Base-by-base conservation (phyloP, 2,888 invertebrate species). In the Globia sparganii region DNA sequence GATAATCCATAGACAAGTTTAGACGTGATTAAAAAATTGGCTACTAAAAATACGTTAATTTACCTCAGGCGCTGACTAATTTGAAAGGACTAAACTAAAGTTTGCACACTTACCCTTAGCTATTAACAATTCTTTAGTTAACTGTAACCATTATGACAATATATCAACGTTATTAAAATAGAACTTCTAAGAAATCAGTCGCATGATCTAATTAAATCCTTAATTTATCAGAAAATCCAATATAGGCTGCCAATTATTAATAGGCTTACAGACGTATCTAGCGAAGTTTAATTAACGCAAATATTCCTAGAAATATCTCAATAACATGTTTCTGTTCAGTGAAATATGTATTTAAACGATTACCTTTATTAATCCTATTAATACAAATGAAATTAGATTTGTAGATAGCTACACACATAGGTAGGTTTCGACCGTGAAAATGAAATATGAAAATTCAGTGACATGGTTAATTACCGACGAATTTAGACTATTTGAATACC, bases 281-380 rank as follows among this genome's bases (percentile, higher is more conserved):
- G 1, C 13, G n/a, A 49, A 37, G n/a, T 62, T 61, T 56, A 64
- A 71, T 71, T 53, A 65, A 46, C 28, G 28, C 15, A 15, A 64
- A 59, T 40, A 49, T 85, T 81, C 69, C 18, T 5, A 85, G 75
- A 70, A 85, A 75, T 67, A 8, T 34, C 9, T n/a, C 25, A 70
- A 81, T 66, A 43, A 58, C 46, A 46, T 64, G 15, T 21, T 53
- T 65, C 43, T 40, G 25, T 18, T 43, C 11, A 8, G 43, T 53
- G 43, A 37, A 69, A 53, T 25, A 28, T n/a, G 25, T 61, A 53
- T 62, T 78, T 59, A 31, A 21, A 68, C 34, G 62, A 79, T 56
- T 64, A 64, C n/a, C n/a, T 21, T 5, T 58, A 49, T n/a, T 43
- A 74, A 74, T 85, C 69, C 21, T 81, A 43, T 61, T 53, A 75